These are phyloP conservation scores for Lepidotrigona ventralis DNA, from an alignment of 1,140 invertebrate species.

Conservation along the genomic window DNA sequence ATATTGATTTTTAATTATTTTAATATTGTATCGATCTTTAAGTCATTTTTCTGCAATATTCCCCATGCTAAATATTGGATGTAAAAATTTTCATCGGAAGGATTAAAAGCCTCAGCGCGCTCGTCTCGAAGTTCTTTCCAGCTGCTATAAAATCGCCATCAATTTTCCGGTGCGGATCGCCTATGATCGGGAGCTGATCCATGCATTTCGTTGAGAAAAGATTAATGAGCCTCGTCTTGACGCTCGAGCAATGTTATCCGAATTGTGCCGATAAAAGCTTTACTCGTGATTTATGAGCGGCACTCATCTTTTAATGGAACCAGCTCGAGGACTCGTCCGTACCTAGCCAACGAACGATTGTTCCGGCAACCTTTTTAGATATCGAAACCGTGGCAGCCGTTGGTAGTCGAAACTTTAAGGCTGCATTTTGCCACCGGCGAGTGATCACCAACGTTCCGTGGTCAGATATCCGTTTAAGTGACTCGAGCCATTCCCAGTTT, in stretches of 20 bases:
- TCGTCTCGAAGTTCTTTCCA: not conserved
- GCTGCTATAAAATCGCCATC: slow-evolving; percentile 22
- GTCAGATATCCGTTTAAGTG: slow-evolving; percentile 22
- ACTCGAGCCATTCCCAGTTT: not conserved
- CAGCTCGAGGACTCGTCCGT: slow-evolving; percentile 13
- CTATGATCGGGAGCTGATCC: slow-evolving; percentile 40
- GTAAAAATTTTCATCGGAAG: not conserved
- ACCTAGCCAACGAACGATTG: slow-evolving; percentile 7
- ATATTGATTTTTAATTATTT: too few species aligned
- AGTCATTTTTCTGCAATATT: not conserved
- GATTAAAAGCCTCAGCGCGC: not conserved
- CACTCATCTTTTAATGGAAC: slow-evolving; percentile 34
- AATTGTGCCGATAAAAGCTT: slow-evolving; percentile 53
- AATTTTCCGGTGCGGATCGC: slow-evolving; percentile 30
- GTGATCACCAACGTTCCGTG: too few species aligned
- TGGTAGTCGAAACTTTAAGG: not conserved
- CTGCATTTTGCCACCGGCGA: not conserved
- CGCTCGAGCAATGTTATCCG: slow-evolving; percentile 38
- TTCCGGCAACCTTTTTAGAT: slow-evolving; percentile 38
- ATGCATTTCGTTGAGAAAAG: slow-evolving; percentile 17
- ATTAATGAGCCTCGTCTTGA: slow-evolving; percentile 32
- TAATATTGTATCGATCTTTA: too few species aligned
- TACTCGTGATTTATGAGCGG: slow-evolving; percentile 42
- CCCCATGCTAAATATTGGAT: too few species aligned
- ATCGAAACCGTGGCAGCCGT: not conserved